phyloP scores from a whole-genome alignment of 2,888 invertebrate species.

The Omphaloscelis lunosa region DNA sequence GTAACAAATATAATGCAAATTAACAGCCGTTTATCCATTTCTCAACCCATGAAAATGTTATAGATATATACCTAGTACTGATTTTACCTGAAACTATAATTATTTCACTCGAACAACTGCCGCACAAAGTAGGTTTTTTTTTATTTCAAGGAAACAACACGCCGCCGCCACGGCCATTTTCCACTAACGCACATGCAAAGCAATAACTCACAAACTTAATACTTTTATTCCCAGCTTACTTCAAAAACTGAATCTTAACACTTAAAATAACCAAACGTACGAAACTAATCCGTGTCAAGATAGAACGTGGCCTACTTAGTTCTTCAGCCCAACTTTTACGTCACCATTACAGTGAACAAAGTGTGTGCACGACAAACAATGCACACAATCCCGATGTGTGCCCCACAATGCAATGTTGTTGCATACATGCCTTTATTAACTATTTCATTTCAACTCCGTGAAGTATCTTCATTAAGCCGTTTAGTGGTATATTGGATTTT shows the following conservation, averaged over 20 bases:
- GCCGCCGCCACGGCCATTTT: too few species aligned
- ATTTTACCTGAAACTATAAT: background rate
- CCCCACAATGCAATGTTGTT: conserved; percentile 61
- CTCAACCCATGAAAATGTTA: background rate
- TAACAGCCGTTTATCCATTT: background rate
- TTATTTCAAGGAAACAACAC: background rate
- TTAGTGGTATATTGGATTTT: conserved; percentile 44
- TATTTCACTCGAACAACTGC: background rate
- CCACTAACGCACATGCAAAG: background rate
- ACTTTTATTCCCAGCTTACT: background rate
- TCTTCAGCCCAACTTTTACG: conserved; percentile 49
- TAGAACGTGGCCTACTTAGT: conserved; percentile 55
- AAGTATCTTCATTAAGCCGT: conserved; percentile 62
- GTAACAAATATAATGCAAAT: conserved; percentile 2
- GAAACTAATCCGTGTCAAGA: conserved; percentile 48
- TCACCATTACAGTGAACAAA: conserved; percentile 53
- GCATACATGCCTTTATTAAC: conserved; percentile 68
- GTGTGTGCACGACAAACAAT: conserved; percentile 57
- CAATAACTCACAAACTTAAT: background rate
- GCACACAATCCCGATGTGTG: conserved; percentile 61
- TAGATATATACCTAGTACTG: background rate
- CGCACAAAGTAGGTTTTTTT: background rate
- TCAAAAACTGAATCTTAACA: conserved; percentile 28
- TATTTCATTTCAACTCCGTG: conserved; percentile 63
- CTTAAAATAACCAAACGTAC: conserved; percentile 25